phyloP scores from a whole-genome alignment of 2,113 vertebrate species.

The Halcyon senegalensis region DNA sequence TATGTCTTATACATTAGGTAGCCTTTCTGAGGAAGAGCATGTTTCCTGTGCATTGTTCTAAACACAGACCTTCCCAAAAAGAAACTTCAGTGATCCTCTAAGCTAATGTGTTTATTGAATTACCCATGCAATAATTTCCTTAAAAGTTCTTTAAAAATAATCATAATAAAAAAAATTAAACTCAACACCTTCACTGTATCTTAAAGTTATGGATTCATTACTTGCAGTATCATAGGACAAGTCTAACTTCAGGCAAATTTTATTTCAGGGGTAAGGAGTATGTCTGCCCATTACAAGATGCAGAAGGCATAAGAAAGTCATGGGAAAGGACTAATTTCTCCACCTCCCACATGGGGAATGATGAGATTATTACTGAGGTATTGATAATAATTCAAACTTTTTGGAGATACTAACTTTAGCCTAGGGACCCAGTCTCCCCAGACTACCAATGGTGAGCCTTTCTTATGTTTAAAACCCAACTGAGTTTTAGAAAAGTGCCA shows the following conservation, averaged over 20 bases:
- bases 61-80: neutral
- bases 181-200: neutral
- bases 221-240: neutral
- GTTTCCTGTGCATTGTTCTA: neutral
- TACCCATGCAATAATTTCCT: neutral
- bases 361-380: neutral
- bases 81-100: neutral
- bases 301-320: neutral
- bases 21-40: neutral
- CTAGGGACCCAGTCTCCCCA: neutral
- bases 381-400: neutral
- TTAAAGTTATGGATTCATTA: neutral
- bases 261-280: neutral
- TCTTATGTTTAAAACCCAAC: neutral
- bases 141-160: neutral
- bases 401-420: neutral
- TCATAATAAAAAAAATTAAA: neutral
- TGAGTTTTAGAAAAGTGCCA: neutral
- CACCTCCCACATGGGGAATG: neutral
- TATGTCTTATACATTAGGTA: neutral
- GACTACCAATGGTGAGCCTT: neutral
- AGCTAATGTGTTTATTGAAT: neutral
- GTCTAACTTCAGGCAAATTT: neutral
- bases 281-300: neutral
- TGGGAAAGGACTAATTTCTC: neutral